Conservation (phyloP, 2,113 vertebrate genomes). For the Zingel zingel region DNA sequence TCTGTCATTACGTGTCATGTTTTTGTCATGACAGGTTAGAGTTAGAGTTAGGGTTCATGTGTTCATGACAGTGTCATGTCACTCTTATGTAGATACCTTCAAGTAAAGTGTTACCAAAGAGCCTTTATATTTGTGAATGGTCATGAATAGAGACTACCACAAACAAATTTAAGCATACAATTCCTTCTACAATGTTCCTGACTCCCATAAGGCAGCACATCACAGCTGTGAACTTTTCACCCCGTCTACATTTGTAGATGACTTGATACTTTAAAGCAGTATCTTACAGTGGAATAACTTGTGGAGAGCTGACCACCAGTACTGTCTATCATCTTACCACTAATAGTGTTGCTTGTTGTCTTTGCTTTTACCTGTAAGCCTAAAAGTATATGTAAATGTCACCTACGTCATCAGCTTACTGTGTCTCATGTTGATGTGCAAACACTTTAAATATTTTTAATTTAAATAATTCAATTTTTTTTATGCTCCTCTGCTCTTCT, state of each 20-base stretch:
- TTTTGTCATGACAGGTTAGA: no score
- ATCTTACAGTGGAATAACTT: conserved; percentile 62
- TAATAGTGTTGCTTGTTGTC: conserved; percentile 19
- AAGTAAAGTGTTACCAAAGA: not conserved
- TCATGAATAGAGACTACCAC: conserved; percentile 53
- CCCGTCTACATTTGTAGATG: conserved; percentile 76
- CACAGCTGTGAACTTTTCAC: conserved; percentile 79
- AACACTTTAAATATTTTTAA: not conserved
- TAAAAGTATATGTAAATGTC: conserved; percentile 23
- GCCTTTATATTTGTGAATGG: conserved; percentile 41
- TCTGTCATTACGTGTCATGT: no score
- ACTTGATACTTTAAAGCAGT: conserved; percentile 70
- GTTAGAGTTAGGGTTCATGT: no score
- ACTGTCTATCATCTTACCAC: conserved; percentile 54
- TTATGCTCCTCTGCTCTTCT: not conserved
- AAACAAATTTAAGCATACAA: conserved; percentile 63
- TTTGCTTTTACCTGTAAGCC: conserved; percentile 45
- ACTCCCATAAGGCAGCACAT: conserved; percentile 68
- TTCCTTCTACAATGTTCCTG: conserved; percentile 63
- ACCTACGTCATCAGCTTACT: not conserved
- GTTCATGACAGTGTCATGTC: no score
- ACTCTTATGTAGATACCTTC: no score
- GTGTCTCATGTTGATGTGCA: not conserved
- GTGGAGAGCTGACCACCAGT: conserved; percentile 40
- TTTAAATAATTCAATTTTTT: not conserved